phyloP scores from a whole-genome alignment of 2,113 vertebrate genomes.

The Labeo rohita region DNA sequence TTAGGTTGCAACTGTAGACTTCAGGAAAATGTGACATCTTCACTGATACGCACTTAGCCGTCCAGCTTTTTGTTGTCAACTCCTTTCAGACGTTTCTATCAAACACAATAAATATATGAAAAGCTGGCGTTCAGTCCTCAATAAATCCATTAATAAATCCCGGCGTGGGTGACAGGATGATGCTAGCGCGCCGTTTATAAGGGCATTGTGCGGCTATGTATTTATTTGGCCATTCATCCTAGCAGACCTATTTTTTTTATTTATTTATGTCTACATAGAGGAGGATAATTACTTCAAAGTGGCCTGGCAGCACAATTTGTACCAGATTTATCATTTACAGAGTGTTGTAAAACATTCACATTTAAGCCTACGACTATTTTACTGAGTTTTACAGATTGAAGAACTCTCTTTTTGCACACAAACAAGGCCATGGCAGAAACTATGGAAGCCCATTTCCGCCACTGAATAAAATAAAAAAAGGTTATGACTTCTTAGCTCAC shows the following conservation, averaged over 20 bases:
- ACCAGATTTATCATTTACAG: slow-evolving; percentile 56
- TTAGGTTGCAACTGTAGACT: slow-evolving; percentile 11
- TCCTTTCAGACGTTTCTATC: slow-evolving; percentile 43
- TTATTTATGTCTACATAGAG: slow-evolving; percentile 46
- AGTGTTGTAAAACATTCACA: slow-evolving; percentile 50
- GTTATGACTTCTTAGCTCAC: too few species aligned
- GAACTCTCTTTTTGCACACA: not conserved
- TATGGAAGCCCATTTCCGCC: too few species aligned
- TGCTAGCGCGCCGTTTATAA: slow-evolving; percentile 43
- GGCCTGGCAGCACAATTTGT: slow-evolving; percentile 56
- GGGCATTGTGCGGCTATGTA: slow-evolving; percentile 39
- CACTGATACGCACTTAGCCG: slow-evolving; percentile 42
- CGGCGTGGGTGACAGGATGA: slow-evolving; percentile 42
- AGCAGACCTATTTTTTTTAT: slow-evolving; percentile 37
- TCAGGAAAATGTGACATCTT: slow-evolving; percentile 56
- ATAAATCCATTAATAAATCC: slow-evolving; percentile 60
- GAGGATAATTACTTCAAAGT: slow-evolving; percentile 61
- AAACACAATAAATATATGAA: slow-evolving; percentile 55
- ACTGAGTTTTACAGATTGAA: not conserved
- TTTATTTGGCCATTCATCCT: slow-evolving; percentile 54
- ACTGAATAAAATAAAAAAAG: too few species aligned
- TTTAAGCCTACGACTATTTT: slow-evolving; percentile 20
- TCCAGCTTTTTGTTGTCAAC: slow-evolving; percentile 46
- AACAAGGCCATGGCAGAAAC: not conserved
- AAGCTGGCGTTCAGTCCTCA: slow-evolving; percentile 30